Evolutionary conservation across 2,797 vertebrate species (phyloP).

Genomic region (Petrocephalus sullivani): DNA sequence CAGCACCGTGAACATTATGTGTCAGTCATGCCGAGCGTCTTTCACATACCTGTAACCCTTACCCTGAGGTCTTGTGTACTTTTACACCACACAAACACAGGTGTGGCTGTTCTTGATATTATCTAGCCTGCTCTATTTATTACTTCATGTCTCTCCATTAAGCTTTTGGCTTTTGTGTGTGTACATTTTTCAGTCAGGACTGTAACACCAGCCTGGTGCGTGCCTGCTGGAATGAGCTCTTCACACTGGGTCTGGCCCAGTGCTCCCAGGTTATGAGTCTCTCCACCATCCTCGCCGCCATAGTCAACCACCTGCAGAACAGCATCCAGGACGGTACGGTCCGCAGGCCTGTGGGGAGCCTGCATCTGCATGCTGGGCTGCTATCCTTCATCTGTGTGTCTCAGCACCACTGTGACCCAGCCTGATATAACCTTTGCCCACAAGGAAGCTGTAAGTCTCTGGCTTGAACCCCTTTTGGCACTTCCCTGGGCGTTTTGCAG

Average conservation of each 20-base stretch:
- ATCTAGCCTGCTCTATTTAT: background rate
- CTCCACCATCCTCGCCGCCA: slow-evolving; percentile 91
- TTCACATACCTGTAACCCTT: background rate
- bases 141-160: background rate
- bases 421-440: background rate
- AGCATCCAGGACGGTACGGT: slow-evolving; percentile 89
- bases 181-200: slow-evolving; percentile 73
- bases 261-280: slow-evolving; percentile 96
- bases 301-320: slow-evolving; percentile 93
- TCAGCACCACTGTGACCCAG: background rate
- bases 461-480: background rate
- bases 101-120: background rate
- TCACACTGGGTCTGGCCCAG: slow-evolving; percentile 91
- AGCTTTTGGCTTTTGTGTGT: background rate
- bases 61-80: background rate
- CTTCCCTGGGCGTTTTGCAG: slow-evolving; percentile 52
- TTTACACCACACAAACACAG: background rate
- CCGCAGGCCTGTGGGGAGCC: slow-evolving; percentile 19
- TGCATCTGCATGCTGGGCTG: slow-evolving; percentile 2
- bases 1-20: background rate
- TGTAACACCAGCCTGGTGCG: slow-evolving; percentile 90
- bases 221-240: slow-evolving; percentile 97
- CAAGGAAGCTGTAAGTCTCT: background rate
- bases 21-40: background rate
- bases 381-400: background rate